Percentiles rank a stretch among this genome's conserved stretches.
phyloP scores from a whole-genome alignment of 2,113 vertebrate species.

The Micromys minutus region DNA sequence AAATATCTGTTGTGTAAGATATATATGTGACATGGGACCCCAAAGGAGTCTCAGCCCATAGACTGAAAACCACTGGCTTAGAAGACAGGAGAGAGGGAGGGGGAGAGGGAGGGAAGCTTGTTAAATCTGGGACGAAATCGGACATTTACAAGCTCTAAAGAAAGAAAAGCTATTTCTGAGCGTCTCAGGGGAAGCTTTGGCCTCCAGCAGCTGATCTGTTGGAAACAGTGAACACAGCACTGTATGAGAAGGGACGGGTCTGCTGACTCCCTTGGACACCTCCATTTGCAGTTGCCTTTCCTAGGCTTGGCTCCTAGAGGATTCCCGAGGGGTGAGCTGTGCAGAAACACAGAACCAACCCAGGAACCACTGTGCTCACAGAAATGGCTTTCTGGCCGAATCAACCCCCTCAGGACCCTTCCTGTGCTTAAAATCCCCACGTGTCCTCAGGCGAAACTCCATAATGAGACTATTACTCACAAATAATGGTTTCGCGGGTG shows the following conservation, averaged over 20 bases:
- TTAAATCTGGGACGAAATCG: not conserved
- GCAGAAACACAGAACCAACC: not conserved
- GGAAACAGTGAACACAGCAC: not conserved
- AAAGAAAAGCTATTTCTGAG: not conserved
- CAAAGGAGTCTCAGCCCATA: not conserved
- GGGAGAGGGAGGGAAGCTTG: not conserved
- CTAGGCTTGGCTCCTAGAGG: not conserved
- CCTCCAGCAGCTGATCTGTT: not conserved
- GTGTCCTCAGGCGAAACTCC: not conserved
- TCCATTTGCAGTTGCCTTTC: not conserved
- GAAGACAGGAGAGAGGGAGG: not conserved
- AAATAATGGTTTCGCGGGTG: not conserved
- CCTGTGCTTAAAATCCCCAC: not conserved
- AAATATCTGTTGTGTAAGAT: not conserved
- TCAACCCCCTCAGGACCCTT: not conserved
- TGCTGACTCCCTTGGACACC: not conserved
- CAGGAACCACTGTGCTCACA: not conserved
- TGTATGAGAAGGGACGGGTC: not conserved
- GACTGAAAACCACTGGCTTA: not conserved
- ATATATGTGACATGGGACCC: not conserved
- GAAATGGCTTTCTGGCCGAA: not conserved
- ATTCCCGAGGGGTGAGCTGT: not conserved
- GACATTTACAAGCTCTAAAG: not conserved
- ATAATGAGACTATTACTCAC: slow-evolving; percentile 23
- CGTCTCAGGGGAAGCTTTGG: not conserved